Evolutionary conservation across 2,797 vertebrate genomes (phyloP), one percentile per base, ranked within the genome.

Genomic region (Rhinogobio ventralis): DNA sequence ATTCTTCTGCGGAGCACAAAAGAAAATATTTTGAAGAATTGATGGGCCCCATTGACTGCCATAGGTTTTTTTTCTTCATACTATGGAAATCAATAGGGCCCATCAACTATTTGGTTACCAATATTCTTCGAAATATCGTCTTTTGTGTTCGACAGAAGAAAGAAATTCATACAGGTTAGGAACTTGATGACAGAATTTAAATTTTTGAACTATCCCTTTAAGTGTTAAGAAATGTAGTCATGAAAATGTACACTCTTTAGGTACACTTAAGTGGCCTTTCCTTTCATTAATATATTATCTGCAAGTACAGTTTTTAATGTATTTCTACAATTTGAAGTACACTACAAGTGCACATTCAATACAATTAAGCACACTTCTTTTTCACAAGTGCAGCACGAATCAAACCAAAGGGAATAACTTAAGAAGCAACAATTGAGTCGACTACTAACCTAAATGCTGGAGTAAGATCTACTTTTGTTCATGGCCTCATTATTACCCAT

Each of bases 401-500:
- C 2, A 53, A 23, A 20, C 17, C 51, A 20, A 20, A 53, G 7
- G 51, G 19, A 53, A 53, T 53, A 20, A 7, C 2, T 53, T 53
- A 53, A 46, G 46, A 49, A 7, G 3, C 28, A 62, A 33, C 11
- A 49, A 33, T 53, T 66, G 36, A 3, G 4, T 67, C 20, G 36
- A n/a, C 20, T 25, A 5, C 28, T 36, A 57, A 57, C 17, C 4
- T 49, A 46, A 64, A 64, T 30, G 25, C 60, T 30, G 25, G n/a
- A 28, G 2, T 28, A 28, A n/a, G 62, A 57, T n/a, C 36, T 46
- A 11, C 14, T 68, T 78, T 78, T 78, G 74, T 49, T 84, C 74
- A 33, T 6, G 28, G 66, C 64, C 74, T 84, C 25, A 77, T 55
- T 42, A 77, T 83, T 76, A 30, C 49, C 30, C 62, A 57, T 68